Evolutionary conservation across 1,140 invertebrate species (phyloP).

Genomic region (Araneus ventricosus): DNA sequence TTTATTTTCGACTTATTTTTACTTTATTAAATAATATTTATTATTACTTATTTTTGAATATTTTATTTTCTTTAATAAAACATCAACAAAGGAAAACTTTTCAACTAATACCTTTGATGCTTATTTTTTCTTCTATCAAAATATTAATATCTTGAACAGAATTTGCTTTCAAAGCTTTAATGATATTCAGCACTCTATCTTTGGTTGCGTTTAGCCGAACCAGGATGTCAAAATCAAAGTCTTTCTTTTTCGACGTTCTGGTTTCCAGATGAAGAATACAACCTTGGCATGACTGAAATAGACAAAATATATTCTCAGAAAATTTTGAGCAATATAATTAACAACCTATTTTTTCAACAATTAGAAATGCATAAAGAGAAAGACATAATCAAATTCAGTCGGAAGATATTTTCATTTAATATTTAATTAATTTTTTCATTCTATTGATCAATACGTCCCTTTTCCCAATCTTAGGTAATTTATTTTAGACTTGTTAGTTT

Average conservation of each 20-base stretch:
- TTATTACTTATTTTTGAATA: not conserved
- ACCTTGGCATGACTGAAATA: constrained; percentile 88
- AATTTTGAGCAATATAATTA: not conserved
- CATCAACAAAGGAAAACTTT: not conserved
- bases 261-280: constrained; percentile 93
- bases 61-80: not conserved
- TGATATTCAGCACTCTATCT: constrained; percentile 88
- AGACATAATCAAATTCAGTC: no score
- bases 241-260: constrained; percentile 86
- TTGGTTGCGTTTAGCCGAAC: constrained; percentile 91
- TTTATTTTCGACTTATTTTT: not conserved
- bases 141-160: constrained; percentile 87
- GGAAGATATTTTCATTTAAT: no score
- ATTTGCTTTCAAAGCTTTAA: constrained; percentile 85
- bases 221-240: constrained; percentile 90
- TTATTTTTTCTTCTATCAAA: constrained; percentile 89
- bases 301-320: not conserved
- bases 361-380: no score
- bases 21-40: no score
- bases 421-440: no score
- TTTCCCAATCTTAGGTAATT: no score
- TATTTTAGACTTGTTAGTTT: no score
- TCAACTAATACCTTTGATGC: constrained; percentile 85
- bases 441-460: no score
- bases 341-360: no score